Evolutionary conservation across 2,797 vertebrate genomes (phyloP).

Genomic region (Iguana delicatissima): DNA sequence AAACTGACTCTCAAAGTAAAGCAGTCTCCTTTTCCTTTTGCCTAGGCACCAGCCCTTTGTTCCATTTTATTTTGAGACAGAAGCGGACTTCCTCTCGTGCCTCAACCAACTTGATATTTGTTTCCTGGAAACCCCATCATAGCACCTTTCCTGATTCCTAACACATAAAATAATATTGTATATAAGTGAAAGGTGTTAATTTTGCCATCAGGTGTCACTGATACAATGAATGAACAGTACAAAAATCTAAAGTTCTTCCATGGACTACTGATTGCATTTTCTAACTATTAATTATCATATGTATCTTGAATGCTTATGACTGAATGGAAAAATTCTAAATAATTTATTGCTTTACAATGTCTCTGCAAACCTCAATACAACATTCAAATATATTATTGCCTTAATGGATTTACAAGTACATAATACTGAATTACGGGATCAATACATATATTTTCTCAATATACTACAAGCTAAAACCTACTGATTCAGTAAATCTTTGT

Average conservation of each 20-base stretch:
- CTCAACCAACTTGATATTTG: not conserved
- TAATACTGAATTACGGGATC: not conserved
- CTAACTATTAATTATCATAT: not conserved
- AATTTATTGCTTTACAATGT: not conserved
- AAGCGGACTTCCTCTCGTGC: not conserved
- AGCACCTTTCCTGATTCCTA: not conserved
- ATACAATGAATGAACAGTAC: slow-evolving; percentile 1
- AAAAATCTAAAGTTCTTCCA: slow-evolving; percentile 25
- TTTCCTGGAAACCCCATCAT: not conserved
- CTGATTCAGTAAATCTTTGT: not conserved
- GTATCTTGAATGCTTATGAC: not conserved
- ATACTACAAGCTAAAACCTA: not conserved
- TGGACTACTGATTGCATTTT: slow-evolving; percentile 2
- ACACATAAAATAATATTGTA: not conserved
- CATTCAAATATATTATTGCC: slow-evolving; percentile 20
- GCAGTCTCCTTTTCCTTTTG: not conserved
- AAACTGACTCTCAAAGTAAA: not conserved
- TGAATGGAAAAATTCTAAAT: not conserved
- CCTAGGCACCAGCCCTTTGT: not conserved
- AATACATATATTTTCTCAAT: not conserved
- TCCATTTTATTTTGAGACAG: not conserved
- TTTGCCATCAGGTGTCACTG: slow-evolving; percentile 6
- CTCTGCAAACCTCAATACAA: not conserved
- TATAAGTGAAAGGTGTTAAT: slow-evolving; percentile 17
- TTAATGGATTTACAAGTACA: not conserved